Conservation (phyloP, 2,797 vertebrate genomes). For the Parambassis ranga region DNA sequence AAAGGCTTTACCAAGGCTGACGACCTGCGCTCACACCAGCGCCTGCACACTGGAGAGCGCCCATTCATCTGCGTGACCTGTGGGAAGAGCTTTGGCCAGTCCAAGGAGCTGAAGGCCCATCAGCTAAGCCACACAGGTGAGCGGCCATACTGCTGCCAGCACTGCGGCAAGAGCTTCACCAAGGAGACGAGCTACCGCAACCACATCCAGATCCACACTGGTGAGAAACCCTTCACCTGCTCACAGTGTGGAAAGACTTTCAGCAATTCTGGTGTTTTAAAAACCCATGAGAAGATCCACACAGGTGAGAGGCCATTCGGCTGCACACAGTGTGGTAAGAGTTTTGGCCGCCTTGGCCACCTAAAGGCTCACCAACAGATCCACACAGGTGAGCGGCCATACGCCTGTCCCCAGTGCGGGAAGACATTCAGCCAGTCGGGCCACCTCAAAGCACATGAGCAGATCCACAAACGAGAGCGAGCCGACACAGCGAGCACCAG, state of each 20-base stretch:
- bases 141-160: constrained; percentile 78
- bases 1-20: constrained; percentile 85
- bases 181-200: constrained; percentile 81
- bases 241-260: constrained; percentile 81
- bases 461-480: constrained; percentile 80
- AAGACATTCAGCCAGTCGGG: constrained; percentile 85
- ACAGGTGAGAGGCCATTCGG: constrained; percentile 79
- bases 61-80: constrained; percentile 79
- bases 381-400: constrained; percentile 82
- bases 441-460: constrained; percentile 83
- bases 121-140: constrained; percentile 82
- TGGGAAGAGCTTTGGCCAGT: constrained; percentile 80
- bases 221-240: constrained; percentile 79
- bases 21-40: constrained; percentile 83
- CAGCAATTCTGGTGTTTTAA: constrained; percentile 81
- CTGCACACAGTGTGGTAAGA: constrained; percentile 85
- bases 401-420: constrained; percentile 73
- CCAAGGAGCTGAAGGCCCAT: constrained; percentile 83
- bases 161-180: constrained; percentile 83
- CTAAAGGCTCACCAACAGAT: constrained; percentile 86
- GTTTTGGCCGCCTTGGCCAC: constrained; percentile 82
- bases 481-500: constrained; percentile 66
- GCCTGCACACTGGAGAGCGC: constrained; percentile 82
- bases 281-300: constrained; percentile 84
- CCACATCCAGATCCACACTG: constrained; percentile 81